Evolutionary conservation across 2,888 invertebrate species (phyloP).

Genomic region (Plagodis pulveraria): DNA sequence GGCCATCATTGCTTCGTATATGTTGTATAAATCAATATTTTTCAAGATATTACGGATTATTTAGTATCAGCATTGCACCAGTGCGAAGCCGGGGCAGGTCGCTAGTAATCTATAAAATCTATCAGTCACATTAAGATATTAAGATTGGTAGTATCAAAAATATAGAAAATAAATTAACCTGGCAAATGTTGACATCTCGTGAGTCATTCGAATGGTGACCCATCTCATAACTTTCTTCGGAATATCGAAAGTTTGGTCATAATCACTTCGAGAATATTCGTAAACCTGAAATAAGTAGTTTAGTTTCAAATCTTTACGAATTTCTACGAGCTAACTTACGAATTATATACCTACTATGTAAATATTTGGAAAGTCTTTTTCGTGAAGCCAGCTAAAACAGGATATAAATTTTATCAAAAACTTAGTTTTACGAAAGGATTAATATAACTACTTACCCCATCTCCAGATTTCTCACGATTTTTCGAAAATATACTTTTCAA

Average conservation of each 20-base stretch:
- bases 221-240: constrained; percentile 50
- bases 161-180: constrained; percentile 36
- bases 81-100: too few species aligned
- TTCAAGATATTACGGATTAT: too few species aligned
- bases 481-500: constrained; percentile 33
- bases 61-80: too few species aligned
- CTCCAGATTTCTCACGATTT: constrained; percentile 23
- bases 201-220: constrained; percentile 55
- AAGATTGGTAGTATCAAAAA: too few species aligned
- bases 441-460: constrained; percentile 5
- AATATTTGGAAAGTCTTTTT: too few species aligned
- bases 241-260: constrained; percentile 54
- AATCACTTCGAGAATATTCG: constrained; percentile 47
- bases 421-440: too few species aligned
- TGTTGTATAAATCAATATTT: too few species aligned
- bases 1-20: too few species aligned
- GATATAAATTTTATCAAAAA: too few species aligned
- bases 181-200: constrained; percentile 45
- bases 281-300: constrained; percentile 21
- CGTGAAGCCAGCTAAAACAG: too few species aligned
- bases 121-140: too few species aligned
- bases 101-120: too few species aligned
- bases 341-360: neutral
- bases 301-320: neutral
- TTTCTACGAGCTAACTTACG: neutral